Evolutionary conservation across 2,113 vertebrate species (phyloP), one percentile per base, ranked within the genome.

Genomic region (Romanogobio albipinnatus): DNA sequence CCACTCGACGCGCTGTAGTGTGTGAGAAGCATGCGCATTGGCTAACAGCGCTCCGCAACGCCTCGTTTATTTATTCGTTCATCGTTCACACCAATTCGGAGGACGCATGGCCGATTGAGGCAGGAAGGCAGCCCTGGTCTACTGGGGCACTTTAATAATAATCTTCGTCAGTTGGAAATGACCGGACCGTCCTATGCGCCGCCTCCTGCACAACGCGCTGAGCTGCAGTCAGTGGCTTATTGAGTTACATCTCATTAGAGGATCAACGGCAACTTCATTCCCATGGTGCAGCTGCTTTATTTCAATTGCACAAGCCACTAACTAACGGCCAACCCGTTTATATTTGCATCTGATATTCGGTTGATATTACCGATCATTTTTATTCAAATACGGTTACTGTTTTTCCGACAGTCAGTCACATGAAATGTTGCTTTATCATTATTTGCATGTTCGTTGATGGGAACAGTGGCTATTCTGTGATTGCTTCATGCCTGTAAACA

Each of bases 81-180:
- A 5, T 49, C 45, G 62, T 13, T 64, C 14, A 5, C 15, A 39
- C 29, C 29, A 17, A 24, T 47, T 36, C 36, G 17, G 26, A 70
- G 47, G 29, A 39, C 64, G 62, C 61, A 68, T 66, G 59, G 24
- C 49, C 9, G 13, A 56, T 19, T 22, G 24, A 33, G 62, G 26
- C 79, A 66, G 62, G 47, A 51, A 70, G 64, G 43, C 79, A 22
- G 59, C 2, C 43, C 68, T 61, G 71, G 33, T 77, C 49, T 47
- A 61, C 71, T 68, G 47, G 85, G 80, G 3, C 10, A 56, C 49
- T 71, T 70, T 82, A 73, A 82, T 43, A 73, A 71, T 58, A 70
- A 82, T 39, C 45, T 39, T 81, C 43, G 19, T 82, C 80, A 33
- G 36, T 47, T 79, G 78, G 59, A 64, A 66, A 43, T 19, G 47